Evolutionary conservation across 2,888 invertebrate species (phyloP), one percentile per base, ranked within the genome.

Genomic region (Aspidapion aeneum): DNA sequence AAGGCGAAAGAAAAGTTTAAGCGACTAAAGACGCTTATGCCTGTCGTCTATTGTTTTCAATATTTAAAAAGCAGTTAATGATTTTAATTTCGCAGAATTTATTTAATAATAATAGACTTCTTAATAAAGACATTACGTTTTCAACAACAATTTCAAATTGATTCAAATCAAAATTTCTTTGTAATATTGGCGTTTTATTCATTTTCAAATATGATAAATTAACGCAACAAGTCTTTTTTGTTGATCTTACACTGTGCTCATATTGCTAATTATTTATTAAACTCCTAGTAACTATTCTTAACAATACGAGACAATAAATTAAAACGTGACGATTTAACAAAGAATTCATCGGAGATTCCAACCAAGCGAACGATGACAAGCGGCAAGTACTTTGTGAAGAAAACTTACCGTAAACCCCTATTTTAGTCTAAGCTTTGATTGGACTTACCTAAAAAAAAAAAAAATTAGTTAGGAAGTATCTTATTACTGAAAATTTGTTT

Each of bases 281-380:
- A 63, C 66, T 63, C 64, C 64, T 64, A 66, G 64, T 66, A 66
- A 66, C 62, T 66, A 64, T 63, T 63, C 64, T 64, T 62, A 52
- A 66, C 61, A 65, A 64, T 64, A 66, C 60, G 63, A 66, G 62
- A 62, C 63, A 66, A 64, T 66, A 66, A 63, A 66, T 64, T 64
- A 59, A 12, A 60, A 58, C 64, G 62, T 64, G 64, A 66, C 66
- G 66, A 66, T 56, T 63, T 59, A 57, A 63, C 60, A 66, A 66
- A 59, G 63, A 64, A 64, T 57, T 21, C 35, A 65, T 61, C 62
- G 60, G 60, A 61, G 59, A 61, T 66, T 64, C 64, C 64, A 66
- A 58, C 60, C 64, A 65, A 66, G 63, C 66, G 35, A 35, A 35
- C 35, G 63, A 52, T 66, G 64, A n/a, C n/a, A n/a, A n/a, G n/a